Evolutionary conservation across 2,113 vertebrate genomes (phyloP).

Genomic region (Seriola aureovittata): DNA sequence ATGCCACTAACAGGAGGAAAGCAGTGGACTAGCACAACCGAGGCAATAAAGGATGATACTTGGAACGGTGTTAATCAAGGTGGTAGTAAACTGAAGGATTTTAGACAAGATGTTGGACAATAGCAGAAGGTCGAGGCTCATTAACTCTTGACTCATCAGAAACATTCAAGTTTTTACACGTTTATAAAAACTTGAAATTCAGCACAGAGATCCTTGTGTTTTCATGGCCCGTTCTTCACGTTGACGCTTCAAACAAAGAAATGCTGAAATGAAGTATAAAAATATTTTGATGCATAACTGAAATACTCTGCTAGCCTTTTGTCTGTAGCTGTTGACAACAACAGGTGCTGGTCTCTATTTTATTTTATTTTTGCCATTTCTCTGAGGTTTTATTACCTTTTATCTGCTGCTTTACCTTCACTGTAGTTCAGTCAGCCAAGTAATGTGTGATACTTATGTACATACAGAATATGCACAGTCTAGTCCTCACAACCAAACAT

Average conservation of each 20-base stretch:
- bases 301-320: slow-evolving; percentile 20
- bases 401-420: background rate
- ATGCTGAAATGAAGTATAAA: background rate
- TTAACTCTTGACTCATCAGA: background rate
- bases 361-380: background rate
- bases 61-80: slow-evolving; percentile 33
- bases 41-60: slow-evolving; percentile 15
- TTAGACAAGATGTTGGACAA: slow-evolving; percentile 11
- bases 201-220: background rate
- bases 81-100: background rate
- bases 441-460: background rate
- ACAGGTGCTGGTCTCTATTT: slow-evolving; percentile 29
- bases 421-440: background rate
- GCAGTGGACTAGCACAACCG: slow-evolving; percentile 7
- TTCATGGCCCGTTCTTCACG: background rate
- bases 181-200: background rate
- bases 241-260: background rate
- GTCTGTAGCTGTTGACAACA: slow-evolving; percentile 41
- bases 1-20: slow-evolving; percentile 31
- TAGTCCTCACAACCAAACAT: background rate
- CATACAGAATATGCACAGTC: background rate
- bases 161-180: background rate
- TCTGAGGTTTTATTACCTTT: slow-evolving; percentile 34
- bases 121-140: slow-evolving; percentile 4
- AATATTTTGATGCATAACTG: background rate